A percentile compares a stretch with the other conserved stretches of the same genome.
Evolutionary conservation across 1,140 invertebrate genomes (phyloP).

Genomic region (Tetranychus cinnabarinus): DNA sequence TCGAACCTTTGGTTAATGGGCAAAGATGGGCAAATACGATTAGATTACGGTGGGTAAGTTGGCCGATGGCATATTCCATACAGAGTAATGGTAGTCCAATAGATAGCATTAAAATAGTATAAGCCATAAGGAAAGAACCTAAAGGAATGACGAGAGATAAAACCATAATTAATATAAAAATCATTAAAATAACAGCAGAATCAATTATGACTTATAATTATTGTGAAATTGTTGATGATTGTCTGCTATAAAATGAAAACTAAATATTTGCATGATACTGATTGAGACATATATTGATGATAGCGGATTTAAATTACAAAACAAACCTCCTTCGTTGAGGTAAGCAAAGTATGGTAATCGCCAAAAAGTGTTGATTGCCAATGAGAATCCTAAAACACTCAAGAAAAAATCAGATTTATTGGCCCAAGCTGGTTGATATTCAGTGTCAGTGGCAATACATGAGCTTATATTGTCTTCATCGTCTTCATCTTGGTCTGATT

Average conservation of each 20-base stretch:
- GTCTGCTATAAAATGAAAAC: no score
- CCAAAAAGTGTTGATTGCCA: slow-evolving; percentile 78
- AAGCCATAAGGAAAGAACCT: slow-evolving; percentile 90
- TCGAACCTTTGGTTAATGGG: slow-evolving; percentile 33
- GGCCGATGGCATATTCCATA: slow-evolving; percentile 35
- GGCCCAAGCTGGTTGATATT: slow-evolving; percentile 31
- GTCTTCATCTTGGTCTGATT: slow-evolving; percentile 2
- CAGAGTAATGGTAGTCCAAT: slow-evolving; percentile 80
- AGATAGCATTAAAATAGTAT: slow-evolving; percentile 69
- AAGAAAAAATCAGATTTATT: slow-evolving; percentile 72
- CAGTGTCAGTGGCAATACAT: neutral
- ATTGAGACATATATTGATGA: no score
- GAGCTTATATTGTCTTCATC: neutral
- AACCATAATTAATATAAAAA: neutral
- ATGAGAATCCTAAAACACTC: slow-evolving; percentile 64
- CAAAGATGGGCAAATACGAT: slow-evolving; percentile 31
- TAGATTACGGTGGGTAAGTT: slow-evolving; percentile 27
- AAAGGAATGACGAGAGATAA: neutral
- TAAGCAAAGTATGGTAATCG: slow-evolving; percentile 73
- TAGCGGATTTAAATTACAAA: neutral
- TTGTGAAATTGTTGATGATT: neutral
- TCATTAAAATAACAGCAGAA: neutral
- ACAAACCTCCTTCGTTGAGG: slow-evolving; percentile 56
- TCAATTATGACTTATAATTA: neutral
- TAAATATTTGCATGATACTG: no score